Base-by-base conservation (phyloP, 2,113 vertebrate species). In the Amazona guildingii region DNA sequence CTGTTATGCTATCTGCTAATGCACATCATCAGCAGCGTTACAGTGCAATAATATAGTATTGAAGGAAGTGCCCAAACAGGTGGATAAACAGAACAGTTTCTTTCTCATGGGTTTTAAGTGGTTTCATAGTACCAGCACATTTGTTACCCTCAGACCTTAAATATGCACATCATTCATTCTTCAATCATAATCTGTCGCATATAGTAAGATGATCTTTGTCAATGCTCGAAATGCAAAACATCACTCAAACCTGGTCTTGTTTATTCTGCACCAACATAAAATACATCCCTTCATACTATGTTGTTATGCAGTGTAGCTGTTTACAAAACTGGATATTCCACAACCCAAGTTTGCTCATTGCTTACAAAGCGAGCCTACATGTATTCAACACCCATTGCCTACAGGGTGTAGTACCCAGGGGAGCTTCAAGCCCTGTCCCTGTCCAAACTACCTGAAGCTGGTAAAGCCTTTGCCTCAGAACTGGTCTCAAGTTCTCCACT, bases 301-400 rank as follows among this genome's bases (percentile, higher is more conserved):
- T 0, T 17, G 5, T 4, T 28, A 48, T 2, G 1, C 8, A 20
- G 39, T 4, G 19, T 11, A 46, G 52, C 18, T 51, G 10, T 18
- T 88, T 52, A 39, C 37, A 59, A 37, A 57, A 7, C 49, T 15
- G 27, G 49, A 7, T 28, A 48, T 23, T 44, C 28, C 41, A 44
- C 17, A 18, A 44, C 35, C 9, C 13, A 8, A 35, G 31, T 59
- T 46, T 41, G 28, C 28, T 72, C 14, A 4, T 9, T 3, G 10
- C 17, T 27, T 6, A 29, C 0, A 1, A 64, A 7, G 16, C 0
- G 1, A 77, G 17, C 24, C 76, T 27, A 37, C 0, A 41, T 0
- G 0, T 3, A 5, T 55, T n/a, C 54, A 33, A 18, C 33, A 29
- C 28, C 23, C 17, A 48, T 21, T 48, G 46, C 11, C 46, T 48